These are phyloP conservation scores for Phalacrocorax carbo DNA, from an alignment of 2,113 vertebrate species.

Conservation along the genomic window DNA sequence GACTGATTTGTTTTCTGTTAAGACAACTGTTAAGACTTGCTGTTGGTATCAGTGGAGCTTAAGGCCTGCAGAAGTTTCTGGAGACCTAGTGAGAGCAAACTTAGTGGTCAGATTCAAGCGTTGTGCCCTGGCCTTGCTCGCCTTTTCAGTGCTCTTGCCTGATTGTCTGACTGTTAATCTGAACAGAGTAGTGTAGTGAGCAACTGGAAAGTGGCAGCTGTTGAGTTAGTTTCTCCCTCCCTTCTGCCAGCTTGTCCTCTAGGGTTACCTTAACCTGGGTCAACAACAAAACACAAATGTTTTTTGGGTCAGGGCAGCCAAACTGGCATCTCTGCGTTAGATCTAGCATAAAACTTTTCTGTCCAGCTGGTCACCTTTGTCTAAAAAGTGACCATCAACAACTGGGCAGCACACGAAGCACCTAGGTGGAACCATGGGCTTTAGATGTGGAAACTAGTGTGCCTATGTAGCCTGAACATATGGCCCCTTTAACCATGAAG, in stretches of 20 bases:
- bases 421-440: neutral
- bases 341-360: neutral
- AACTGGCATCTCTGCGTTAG: neutral
- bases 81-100: neutral
- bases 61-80: neutral
- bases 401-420: neutral
- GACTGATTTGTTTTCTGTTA: neutral
- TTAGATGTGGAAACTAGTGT: neutral
- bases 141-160: neutral
- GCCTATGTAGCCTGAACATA: neutral
- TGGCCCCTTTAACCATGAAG: neutral
- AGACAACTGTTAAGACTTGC: neutral
- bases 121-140: neutral
- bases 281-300: accelerated
- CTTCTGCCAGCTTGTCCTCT: neutral
- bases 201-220: neutral
- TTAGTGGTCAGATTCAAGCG: neutral
- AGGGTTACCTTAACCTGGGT: neutral
- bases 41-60: neutral
- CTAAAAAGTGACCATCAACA: neutral
- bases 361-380: neutral
- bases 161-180: neutral
- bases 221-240: neutral
- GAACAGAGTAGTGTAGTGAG: accelerated
- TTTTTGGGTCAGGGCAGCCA: neutral